A percentile compares a stretch with the other conserved stretches of the same genome.
phyloP scores from a whole-genome alignment of 2,888 invertebrate species.

The Falcaria lacertinaria region DNA sequence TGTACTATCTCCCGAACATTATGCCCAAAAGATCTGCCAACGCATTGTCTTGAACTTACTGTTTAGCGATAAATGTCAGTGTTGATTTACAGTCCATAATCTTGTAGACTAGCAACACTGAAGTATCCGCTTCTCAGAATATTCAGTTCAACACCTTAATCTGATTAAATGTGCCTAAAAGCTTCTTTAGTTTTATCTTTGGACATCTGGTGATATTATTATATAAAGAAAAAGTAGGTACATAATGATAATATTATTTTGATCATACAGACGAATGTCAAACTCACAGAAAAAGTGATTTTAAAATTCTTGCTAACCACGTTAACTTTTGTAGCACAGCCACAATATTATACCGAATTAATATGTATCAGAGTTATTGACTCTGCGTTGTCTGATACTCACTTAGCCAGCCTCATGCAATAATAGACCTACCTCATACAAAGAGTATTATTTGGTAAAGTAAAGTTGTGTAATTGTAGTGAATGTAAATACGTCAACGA shows the following conservation, averaged over 20 bases:
- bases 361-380: too few relatives aligned
- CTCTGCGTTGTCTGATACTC: too few relatives aligned
- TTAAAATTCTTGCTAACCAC: too few relatives aligned
- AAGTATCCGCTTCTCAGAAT: conserved; percentile 18
- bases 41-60: conserved; percentile 75
- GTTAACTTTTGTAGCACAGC: too few relatives aligned
- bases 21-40: conserved; percentile 74
- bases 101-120: conserved; percentile 30
- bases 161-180: conserved; percentile 7
- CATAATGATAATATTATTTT: too few relatives aligned
- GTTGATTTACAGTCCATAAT: conserved; percentile 55
- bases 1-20: conserved; percentile 59
- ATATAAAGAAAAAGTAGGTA: background rate
- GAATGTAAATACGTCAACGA: background rate
- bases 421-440: too few relatives aligned
- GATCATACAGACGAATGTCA: too few relatives aligned
- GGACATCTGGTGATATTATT: background rate
- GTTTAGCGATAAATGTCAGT: conserved; percentile 62
- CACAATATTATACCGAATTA: too few relatives aligned
- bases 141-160: conserved; percentile 12
- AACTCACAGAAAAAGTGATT: too few relatives aligned
- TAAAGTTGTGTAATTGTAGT: background rate
- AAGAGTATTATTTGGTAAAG: too few relatives aligned
- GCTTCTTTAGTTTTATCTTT: background rate
- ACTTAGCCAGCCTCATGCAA: too few relatives aligned